A percentile compares a stretch with the other conserved stretches of the same genome.
Conservation (phyloP, 2,797 vertebrate genomes). For the Pelodytes ibericus region DNA sequence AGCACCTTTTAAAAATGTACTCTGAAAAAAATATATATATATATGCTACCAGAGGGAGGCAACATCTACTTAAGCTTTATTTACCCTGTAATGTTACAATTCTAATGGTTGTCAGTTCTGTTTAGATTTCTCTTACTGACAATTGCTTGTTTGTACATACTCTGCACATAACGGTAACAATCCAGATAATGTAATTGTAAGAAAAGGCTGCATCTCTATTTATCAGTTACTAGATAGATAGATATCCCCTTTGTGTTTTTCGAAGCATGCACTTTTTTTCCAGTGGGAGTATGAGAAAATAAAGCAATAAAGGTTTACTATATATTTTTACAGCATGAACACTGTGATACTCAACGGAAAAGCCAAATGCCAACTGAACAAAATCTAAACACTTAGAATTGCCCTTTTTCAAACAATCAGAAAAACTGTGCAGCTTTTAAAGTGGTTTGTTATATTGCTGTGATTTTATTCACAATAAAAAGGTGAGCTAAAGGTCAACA, state of each 20-base stretch:
- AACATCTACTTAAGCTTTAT: too few relatives aligned
- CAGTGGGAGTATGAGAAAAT: slow-evolving; percentile 21
- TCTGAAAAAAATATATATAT: too few relatives aligned
- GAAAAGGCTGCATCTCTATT: too few relatives aligned
- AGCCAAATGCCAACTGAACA: slow-evolving; percentile 53
- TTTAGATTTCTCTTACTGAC: too few relatives aligned
- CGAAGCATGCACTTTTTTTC: slow-evolving; percentile 36
- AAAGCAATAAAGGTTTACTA: slow-evolving; percentile 10
- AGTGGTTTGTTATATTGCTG: slow-evolving; percentile 86
- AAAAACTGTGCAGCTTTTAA: slow-evolving; percentile 72
- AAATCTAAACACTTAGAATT: slow-evolving; percentile 56
- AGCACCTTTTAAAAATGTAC: too few relatives aligned
- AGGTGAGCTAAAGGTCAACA: slow-evolving; percentile 91
- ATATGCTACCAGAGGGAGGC: too few relatives aligned
- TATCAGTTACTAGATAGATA: neutral
- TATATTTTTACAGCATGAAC: slow-evolving; percentile 62
- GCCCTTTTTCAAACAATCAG: slow-evolving; percentile 56
- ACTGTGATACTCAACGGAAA: slow-evolving; percentile 39
- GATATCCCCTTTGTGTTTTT: neutral
- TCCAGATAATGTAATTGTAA: too few relatives aligned
- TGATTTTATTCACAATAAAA: slow-evolving; percentile 78
- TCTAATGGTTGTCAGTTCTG: too few relatives aligned
- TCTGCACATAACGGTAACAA: too few relatives aligned
- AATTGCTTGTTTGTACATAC: too few relatives aligned
- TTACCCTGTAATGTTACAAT: too few relatives aligned